Evolutionary conservation across 1,140 invertebrate species (phyloP).

Genomic region (Pantala flavescens): DNA sequence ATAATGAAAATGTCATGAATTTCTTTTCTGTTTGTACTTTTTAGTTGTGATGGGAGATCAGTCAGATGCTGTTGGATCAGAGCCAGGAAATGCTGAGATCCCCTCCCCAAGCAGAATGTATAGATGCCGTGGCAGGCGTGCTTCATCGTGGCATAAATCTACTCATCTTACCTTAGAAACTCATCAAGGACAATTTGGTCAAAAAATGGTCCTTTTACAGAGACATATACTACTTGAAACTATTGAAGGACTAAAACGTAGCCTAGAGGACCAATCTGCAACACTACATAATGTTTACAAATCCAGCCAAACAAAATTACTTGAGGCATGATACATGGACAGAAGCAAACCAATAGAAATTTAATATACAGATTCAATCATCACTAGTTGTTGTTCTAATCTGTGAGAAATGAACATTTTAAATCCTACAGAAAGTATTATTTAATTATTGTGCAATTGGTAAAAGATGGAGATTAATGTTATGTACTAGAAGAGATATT

Average conservation of each 20-base stretch:
- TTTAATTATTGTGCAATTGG: neutral
- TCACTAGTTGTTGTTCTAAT: no score
- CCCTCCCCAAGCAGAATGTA: neutral
- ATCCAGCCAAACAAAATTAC: neutral
- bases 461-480: neutral
- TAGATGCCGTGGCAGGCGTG: neutral
- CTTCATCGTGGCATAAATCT: neutral
- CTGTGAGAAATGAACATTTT: no score
- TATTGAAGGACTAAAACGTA: constrained; percentile 1
- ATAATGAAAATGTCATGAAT: no score
- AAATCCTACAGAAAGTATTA: neutral
- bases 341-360: no score
- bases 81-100: neutral
- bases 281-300: neutral
- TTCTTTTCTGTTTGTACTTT: no score
- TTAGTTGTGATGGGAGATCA: no score
- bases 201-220: neutral
- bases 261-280: neutral
- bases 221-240: neutral
- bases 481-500: neutral
- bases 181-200: neutral
- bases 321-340: neutral
- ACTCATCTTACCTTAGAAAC: neutral
- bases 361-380: no score
- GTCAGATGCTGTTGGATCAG: no score